Evolutionary conservation across 2,113 vertebrate species (phyloP).

Genomic region (Anser brachyrhynchus): DNA sequence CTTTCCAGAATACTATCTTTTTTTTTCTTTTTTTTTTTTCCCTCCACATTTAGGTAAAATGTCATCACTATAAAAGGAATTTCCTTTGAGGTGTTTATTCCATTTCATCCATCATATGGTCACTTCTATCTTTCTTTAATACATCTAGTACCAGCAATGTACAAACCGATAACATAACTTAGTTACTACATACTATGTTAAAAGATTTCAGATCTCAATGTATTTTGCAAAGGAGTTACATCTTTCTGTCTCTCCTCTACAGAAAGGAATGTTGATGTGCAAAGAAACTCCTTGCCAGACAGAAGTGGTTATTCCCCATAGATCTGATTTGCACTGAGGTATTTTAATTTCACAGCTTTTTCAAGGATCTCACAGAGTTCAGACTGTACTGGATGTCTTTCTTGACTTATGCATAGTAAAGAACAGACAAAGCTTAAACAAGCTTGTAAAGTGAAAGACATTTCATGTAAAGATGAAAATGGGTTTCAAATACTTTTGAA

Average conservation of each 20-base stretch:
- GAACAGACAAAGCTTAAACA: not conserved
- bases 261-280: not conserved
- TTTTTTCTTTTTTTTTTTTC: not conserved
- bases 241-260: not conserved
- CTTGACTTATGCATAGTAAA: not conserved
- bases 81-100: not conserved
- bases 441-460: not conserved
- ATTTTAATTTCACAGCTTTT: not conserved
- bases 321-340: not conserved
- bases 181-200: not conserved
- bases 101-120: not conserved
- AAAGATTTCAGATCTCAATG: not conserved
- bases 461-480: not conserved
- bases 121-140: not conserved
- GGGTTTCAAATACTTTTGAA: not conserved
- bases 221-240: not conserved
- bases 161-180: not conserved
- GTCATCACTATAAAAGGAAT: not conserved
- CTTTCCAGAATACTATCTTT: not conserved
- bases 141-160: not conserved
- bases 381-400: not conserved
- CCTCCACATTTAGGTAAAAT: not conserved
- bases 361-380: not conserved
- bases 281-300: not conserved
- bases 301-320: not conserved